phyloP scores from a whole-genome alignment of 2,113 vertebrate genomes.

The Hippoglossus stenolepis region DNA sequence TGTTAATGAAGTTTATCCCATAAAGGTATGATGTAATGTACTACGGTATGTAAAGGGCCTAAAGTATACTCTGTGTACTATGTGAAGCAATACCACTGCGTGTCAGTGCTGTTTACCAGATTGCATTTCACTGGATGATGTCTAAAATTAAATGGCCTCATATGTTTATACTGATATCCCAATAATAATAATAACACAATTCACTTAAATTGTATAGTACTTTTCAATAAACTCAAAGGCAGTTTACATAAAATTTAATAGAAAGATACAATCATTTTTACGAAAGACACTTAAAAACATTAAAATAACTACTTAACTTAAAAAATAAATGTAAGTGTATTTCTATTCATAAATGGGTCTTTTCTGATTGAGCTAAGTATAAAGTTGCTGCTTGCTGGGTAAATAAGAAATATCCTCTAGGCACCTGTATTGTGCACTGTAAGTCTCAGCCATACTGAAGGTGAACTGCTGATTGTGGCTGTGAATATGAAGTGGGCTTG shows the following conservation, averaged over 20 bases:
- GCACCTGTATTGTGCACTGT: neutral
- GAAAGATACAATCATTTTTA: no score
- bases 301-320: no score
- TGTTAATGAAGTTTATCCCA: no score
- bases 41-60: neutral
- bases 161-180: neutral
- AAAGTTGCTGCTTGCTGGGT: neutral
- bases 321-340: no score
- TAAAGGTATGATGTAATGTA: no score
- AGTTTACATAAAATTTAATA: no score
- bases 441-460: neutral
- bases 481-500: neutral
- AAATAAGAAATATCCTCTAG: neutral
- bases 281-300: no score
- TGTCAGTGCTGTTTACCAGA: neutral
- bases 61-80: neutral
- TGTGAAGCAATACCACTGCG: neutral
- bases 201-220: no score
- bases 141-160: neutral
- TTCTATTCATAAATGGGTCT: neutral
- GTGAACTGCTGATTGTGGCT: constrained; percentile 6
- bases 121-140: neutral
- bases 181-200: no score
- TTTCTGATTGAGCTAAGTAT: neutral
- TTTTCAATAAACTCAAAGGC: no score